These are phyloP conservation scores for Neria commutata DNA, from an alignment of 2,888 invertebrate species.

Conservation along the genomic window DNA sequence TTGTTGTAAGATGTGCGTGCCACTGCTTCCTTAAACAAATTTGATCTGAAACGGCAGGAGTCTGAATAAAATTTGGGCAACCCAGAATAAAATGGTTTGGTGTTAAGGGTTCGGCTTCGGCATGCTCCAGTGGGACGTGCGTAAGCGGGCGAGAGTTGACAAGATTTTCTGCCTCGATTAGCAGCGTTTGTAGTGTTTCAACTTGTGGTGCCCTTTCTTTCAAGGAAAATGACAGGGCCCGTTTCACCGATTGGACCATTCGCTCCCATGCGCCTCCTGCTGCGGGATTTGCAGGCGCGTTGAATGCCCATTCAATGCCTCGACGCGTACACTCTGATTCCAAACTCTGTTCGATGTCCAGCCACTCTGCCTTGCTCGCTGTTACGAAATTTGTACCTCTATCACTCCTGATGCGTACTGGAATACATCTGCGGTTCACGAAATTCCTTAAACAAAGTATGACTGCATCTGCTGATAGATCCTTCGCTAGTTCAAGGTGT, in stretches of 20 bases:
- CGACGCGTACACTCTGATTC: conserved; percentile 21
- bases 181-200: conserved; percentile 24
- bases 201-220: conserved; percentile 26
- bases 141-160: conserved; percentile 27
- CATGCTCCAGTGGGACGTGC: conserved; percentile 23
- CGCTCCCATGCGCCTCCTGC: conserved; percentile 31
- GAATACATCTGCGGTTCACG: too few relatives aligned
- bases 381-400: too few relatives aligned
- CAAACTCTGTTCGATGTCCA: too few relatives aligned
- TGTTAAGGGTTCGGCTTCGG: conserved; percentile 21
- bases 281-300: conserved; percentile 21
- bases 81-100: conserved; percentile 28
- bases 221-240: conserved; percentile 20
- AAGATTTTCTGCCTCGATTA: too few relatives aligned
- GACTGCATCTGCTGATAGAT: too few relatives aligned
- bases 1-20: too few relatives aligned
- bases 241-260: conserved; percentile 20
- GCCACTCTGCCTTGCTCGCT: conserved; percentile 14
- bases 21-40: conserved; percentile 24
- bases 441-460: too few relatives aligned
- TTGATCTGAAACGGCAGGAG: conserved; percentile 16
- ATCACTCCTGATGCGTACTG: too few relatives aligned
- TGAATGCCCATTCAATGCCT: conserved; percentile 27
- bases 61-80: conserved; percentile 27
- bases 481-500: conserved; percentile 10